These are phyloP conservation scores for Monoplex corrugatus DNA, from an alignment of 2,888 invertebrate species.

Conservation along the genomic window DNA sequence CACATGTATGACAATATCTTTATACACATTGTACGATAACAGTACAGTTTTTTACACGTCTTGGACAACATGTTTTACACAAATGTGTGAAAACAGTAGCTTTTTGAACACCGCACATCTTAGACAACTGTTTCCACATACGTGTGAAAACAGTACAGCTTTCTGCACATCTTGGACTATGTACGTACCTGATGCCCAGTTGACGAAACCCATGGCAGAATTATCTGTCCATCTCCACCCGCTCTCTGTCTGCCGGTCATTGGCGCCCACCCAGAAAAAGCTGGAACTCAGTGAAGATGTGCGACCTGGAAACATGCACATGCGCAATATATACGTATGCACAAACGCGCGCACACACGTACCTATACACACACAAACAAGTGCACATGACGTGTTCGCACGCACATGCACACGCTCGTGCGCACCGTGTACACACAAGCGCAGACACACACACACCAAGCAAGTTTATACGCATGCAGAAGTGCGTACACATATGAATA, in stretches of 20 bases:
- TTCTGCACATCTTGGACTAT: not conserved
- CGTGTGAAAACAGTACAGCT: not conserved
- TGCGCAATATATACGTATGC: not conserved
- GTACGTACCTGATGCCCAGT: conserved; percentile 64
- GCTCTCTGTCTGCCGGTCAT: conserved; percentile 63
- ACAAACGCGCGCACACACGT: not conserved
- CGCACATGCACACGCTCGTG: not conserved
- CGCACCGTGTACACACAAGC: not conserved
- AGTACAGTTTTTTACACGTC: too few relatives aligned
- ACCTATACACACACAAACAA: conserved; percentile 7
- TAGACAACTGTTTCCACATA: not conserved
- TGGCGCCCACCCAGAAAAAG: conserved; percentile 72
- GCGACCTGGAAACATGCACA: not conserved
- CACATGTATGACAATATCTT: too few relatives aligned
- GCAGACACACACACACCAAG: not conserved
- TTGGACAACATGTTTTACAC: too few relatives aligned
- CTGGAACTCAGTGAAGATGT: conserved; percentile 48
- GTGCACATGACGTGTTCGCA: not conserved
- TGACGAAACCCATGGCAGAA: conserved; percentile 69
- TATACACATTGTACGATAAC: too few relatives aligned
- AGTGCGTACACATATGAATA: too few relatives aligned
- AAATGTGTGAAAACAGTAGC: too few relatives aligned
- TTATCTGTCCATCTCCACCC: conserved; percentile 74
- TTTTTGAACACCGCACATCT: too few relatives aligned
- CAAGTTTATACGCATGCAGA: too few relatives aligned